phyloP scores from a whole-genome alignment of 2,113 vertebrate genomes.

The Pomatorhinus ruficollis region DNA sequence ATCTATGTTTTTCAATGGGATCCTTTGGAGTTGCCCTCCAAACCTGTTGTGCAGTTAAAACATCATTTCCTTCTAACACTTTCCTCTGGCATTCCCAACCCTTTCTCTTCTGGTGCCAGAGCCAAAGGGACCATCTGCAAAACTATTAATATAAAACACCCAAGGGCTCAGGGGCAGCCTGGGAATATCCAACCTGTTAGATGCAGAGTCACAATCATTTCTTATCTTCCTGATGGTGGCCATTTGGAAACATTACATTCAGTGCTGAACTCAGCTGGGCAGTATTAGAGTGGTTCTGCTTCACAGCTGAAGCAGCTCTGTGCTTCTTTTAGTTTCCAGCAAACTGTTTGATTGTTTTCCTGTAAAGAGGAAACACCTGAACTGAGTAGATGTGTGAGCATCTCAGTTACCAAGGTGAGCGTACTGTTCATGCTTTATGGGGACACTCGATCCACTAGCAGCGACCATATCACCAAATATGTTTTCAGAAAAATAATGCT shows the following conservation, averaged over 20 bases:
- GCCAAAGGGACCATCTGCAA: background rate
- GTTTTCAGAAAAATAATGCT: background rate
- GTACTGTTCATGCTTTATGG: background rate
- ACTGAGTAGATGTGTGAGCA: background rate
- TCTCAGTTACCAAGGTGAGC: background rate
- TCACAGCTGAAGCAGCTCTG: background rate
- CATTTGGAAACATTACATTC: background rate
- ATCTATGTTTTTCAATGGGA: background rate
- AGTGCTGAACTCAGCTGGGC: background rate
- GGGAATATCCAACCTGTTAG: background rate
- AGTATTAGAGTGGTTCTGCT: background rate
- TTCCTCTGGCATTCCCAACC: background rate
- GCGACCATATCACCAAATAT: background rate
- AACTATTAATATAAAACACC: background rate
- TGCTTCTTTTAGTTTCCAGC: background rate
- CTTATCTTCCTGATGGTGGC: background rate
- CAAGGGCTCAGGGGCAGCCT: background rate
- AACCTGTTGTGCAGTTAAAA: background rate
- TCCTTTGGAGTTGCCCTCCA: constrained; percentile 29
- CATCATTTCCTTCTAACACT: background rate
- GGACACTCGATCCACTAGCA: background rate
- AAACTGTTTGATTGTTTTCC: background rate
- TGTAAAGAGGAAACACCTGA: background rate
- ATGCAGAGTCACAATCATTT: background rate
- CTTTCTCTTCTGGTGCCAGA: background rate